A percentile compares a stretch with the other conserved stretches of the same genome.
phyloP scores from a whole-genome alignment of 2,888 invertebrate species.

The Pandemis heparana region DNA sequence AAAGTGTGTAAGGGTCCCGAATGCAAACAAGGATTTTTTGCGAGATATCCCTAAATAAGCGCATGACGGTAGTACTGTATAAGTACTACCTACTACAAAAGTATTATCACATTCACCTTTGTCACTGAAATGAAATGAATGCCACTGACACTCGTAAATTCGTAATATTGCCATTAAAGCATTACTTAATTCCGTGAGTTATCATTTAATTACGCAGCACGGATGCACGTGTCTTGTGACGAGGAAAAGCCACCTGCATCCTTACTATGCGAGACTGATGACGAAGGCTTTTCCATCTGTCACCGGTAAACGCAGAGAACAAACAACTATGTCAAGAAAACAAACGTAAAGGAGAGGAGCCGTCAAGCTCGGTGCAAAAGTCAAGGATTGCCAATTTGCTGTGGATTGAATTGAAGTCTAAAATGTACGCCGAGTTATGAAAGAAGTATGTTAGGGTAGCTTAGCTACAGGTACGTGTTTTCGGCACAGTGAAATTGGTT shows the following conservation, averaged over 20 bases:
- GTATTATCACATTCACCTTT: too few relatives aligned
- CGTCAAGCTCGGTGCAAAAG: background rate
- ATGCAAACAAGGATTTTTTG: too few relatives aligned
- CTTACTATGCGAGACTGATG: constrained; percentile 37
- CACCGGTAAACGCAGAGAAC: background rate
- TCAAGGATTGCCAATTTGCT: background rate
- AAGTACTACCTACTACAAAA: too few relatives aligned
- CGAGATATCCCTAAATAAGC: too few relatives aligned
- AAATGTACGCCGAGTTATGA: too few relatives aligned
- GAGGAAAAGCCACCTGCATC: constrained; percentile 41
- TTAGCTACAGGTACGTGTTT: too few relatives aligned
- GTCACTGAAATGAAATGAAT: too few relatives aligned
- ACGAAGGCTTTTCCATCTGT: constrained; percentile 38
- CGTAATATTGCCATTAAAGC: background rate
- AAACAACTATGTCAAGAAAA: constrained; percentile 4
- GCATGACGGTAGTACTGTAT: too few relatives aligned
- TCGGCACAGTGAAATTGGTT: too few relatives aligned
- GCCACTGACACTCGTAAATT: background rate
- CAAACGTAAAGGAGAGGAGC: background rate
- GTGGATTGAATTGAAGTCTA: background rate
- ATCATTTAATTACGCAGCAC: constrained; percentile 25
- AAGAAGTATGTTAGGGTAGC: too few relatives aligned
- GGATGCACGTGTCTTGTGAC: constrained; percentile 31
- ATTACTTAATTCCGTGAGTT: constrained; percentile 10
- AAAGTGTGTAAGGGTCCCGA: too few relatives aligned